These are phyloP conservation scores for Chrysaora quinquecirrha DNA, from an alignment of 30 jellyfish, hydroid and myxozoan species.

Conservation along the genomic window DNA sequence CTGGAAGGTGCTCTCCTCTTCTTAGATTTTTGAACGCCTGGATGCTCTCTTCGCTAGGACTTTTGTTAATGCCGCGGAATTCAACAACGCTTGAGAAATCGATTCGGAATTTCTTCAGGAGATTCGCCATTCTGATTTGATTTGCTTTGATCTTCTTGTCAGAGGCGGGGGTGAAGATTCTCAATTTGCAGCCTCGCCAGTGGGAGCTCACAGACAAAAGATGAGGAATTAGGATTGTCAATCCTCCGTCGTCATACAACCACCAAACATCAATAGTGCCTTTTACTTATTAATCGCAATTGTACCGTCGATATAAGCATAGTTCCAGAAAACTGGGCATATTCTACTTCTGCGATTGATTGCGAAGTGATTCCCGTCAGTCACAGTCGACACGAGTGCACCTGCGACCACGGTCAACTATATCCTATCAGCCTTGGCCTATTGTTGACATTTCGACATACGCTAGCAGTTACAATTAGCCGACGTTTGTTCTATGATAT, in stretches of 20 bases:
- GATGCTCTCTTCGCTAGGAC: constrained; percentile 79
- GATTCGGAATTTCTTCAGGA: constrained; percentile 90
- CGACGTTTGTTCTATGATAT: too few species aligned
- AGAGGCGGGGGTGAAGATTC: constrained; percentile 97
- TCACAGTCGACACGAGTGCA: too few species aligned
- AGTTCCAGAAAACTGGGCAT: too few species aligned
- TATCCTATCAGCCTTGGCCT: too few species aligned
- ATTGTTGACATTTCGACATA: too few species aligned
- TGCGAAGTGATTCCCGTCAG: too few species aligned
- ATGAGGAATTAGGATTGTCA: constrained; percentile 93
- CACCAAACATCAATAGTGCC: constrained; percentile 98
- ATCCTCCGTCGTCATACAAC: constrained; percentile 94
- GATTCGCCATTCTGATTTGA: constrained; percentile 94
- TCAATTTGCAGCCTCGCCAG: constrained; percentile 90
- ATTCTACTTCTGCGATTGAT: too few species aligned
- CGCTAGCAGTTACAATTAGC: too few species aligned
- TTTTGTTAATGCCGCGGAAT: constrained; percentile 85
- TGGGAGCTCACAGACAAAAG: constrained; percentile 70
- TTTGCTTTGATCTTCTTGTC: constrained; percentile 94
- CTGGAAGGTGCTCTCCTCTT: constrained; percentile 67
- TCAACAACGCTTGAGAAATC: constrained; percentile 94
- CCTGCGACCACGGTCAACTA: too few species aligned
- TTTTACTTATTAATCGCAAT: constrained; percentile 76
- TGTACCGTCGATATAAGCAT: too few species aligned
- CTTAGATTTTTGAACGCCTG: constrained; percentile 56